Conservation (phyloP, 2,888 invertebrate genomes). For the Phrixothrix hirtus region DNA sequence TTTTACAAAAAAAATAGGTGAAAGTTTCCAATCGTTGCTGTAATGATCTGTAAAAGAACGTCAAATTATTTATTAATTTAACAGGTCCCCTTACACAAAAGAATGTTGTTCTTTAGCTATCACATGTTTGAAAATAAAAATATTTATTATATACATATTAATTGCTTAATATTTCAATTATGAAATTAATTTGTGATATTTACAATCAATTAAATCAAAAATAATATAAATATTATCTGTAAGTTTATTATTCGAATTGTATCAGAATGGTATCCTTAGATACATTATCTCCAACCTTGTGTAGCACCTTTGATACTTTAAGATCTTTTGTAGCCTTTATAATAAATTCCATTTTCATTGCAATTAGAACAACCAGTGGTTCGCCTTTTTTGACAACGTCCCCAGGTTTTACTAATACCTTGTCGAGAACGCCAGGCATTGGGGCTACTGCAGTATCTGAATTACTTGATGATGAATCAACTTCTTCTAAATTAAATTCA, state of each 20-base stretch:
- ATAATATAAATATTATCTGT: neutral
- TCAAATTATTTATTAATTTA: no score
- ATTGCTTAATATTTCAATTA: no score
- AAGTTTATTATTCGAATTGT: constrained; percentile 57
- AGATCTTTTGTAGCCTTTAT: constrained; percentile 83
- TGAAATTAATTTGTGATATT: neutral
- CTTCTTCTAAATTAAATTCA: constrained; percentile 60
- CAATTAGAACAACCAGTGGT: constrained; percentile 89
- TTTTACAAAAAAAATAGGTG: no score
- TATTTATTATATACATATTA: no score
- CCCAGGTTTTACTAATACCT: constrained; percentile 80
- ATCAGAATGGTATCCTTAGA: constrained; percentile 72
- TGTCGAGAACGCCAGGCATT: constrained; percentile 95
- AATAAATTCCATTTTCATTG: constrained; percentile 99
- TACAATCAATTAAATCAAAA: neutral
- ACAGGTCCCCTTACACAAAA: no score
- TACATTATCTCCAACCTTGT: constrained; percentile 80
- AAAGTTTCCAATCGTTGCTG: no score
- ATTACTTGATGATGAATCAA: constrained; percentile 45
- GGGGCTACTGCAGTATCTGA: constrained; percentile 78
- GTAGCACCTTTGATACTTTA: constrained; percentile 70
- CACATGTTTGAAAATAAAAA: no score
- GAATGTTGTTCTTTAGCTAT: no score
- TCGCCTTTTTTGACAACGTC: constrained; percentile 86
- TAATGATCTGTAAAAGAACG: no score